These are phyloP conservation scores for Caenorhabditis briggsae DNA, from an alignment of 1,140 invertebrate species.

Conservation along the genomic window DNA sequence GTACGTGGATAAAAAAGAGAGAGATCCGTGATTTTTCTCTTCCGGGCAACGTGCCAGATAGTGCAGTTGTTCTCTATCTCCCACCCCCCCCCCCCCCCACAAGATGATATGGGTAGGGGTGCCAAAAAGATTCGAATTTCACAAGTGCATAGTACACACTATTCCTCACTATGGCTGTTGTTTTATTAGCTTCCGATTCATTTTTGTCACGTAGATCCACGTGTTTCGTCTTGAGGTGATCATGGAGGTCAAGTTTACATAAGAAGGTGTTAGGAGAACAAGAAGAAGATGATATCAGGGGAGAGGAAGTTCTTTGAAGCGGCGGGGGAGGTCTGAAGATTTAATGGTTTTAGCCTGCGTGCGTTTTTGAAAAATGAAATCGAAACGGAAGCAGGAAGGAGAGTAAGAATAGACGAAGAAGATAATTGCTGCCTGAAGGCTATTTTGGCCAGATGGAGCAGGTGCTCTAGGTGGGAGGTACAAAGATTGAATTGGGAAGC, in stretches of 20 bases:
- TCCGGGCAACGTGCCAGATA: background rate
- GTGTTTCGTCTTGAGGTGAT: background rate
- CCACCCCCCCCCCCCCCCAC: too few relatives aligned
- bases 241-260: slow-evolving; percentile 44
- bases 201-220: slow-evolving; percentile 20
- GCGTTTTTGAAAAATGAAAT: too few relatives aligned
- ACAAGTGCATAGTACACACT: slow-evolving; percentile 44
- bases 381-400: too few relatives aligned
- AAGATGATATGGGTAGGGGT: background rate
- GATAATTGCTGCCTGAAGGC: too few relatives aligned
- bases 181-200: slow-evolving; percentile 20
- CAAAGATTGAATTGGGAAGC: too few relatives aligned
- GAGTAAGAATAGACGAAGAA: too few relatives aligned
- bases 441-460: too few relatives aligned
- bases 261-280: slow-evolving; percentile 10
- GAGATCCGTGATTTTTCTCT: background rate
- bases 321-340: too few relatives aligned
- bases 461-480: too few relatives aligned
- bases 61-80: slow-evolving; percentile 7
- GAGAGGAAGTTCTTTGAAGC: slow-evolving; percentile 5
- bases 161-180: background rate
- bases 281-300: background rate
- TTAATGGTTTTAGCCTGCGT: too few relatives aligned
- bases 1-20: slow-evolving; percentile 23
- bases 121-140: slow-evolving; percentile 44